Evolutionary conservation across 2,888 invertebrate genomes (phyloP), one percentile per base, ranked within the genome.

Genomic region (Melieria picta): DNA sequence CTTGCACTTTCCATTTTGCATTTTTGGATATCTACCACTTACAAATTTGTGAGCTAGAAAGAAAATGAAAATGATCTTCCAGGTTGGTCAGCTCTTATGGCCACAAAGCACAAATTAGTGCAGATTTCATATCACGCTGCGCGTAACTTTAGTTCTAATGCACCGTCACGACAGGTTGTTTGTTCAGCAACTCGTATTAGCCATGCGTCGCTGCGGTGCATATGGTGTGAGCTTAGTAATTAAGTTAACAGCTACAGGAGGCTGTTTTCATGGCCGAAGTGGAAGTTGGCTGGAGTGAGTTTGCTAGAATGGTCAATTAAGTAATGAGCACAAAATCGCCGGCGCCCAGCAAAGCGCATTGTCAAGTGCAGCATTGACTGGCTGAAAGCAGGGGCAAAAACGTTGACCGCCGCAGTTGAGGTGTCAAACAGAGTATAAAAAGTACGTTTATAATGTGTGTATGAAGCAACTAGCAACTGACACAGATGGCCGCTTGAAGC

Each of bases 191-290:
- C 45, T 7, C 10, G n/a, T 5, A 16, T 48, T 50, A 7, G 13
- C 47, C 47, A 64, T 5, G 1, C 10, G 50, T 43, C 66, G 77
- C 6, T 77, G 75, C 60, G 58, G 58, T 55, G 30, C 30, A 1
- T 30, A 61, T 55, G 61, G 65, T 50, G 48, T 76, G 81, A 74
- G 75, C 75, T 77, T 74, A 79, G 76, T 83, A 81, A 81, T 81
- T 83, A 81, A 82, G 76, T 80, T 83, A 83, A 83, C 81, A 81
- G 81, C 81, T 79, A 78, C 81, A 77, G 66, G 66, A 63, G 48
- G 58, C 66, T 67, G 55, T 66, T 65, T 65, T 30, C 30, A 30
- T 30, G 30, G 7, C 42, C 52, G 65, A 13, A 58, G 48, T 10
- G 50, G 30, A 60, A 50, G 30, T 42, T 57, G 61, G 69, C 66